phyloP scores from a whole-genome alignment of 2,888 invertebrate species.

The Epistrophella euchroma region DNA sequence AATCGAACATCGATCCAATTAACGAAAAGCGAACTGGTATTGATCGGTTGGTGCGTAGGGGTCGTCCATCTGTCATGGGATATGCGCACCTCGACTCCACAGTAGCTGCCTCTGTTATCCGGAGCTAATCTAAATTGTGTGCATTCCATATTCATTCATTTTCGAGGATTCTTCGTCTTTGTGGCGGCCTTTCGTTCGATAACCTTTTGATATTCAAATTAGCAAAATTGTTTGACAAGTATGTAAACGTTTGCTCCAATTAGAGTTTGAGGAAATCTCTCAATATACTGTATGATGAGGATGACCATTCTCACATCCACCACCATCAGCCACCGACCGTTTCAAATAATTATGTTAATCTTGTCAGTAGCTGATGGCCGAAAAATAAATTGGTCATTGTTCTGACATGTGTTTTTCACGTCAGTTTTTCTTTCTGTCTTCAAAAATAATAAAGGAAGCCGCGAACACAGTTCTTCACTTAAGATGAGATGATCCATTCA shows the following conservation, averaged over 20 bases:
- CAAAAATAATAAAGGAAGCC: conserved; percentile 45
- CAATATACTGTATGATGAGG: conserved; percentile 28
- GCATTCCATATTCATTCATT: conserved; percentile 47
- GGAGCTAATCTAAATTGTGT: conserved; percentile 65
- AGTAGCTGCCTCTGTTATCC: conserved; percentile 59
- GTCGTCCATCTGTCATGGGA: conserved; percentile 53
- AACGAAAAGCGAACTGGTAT: conserved; percentile 45
- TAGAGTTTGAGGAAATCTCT: conserved; percentile 61
- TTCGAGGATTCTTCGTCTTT: not conserved
- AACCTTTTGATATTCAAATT: conserved; percentile 74
- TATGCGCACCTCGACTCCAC: conserved; percentile 23
- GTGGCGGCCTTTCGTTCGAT: conserved; percentile 24
- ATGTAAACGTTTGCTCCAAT: conserved; percentile 72
- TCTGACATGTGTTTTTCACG: conserved; percentile 64
- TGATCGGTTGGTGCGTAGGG: conserved; percentile 26
- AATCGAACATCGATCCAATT: conserved; percentile 63
- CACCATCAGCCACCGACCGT: conserved; percentile 2
- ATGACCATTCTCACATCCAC: conserved; percentile 16
- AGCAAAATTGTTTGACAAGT: conserved; percentile 71
- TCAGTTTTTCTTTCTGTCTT: conserved; percentile 46
- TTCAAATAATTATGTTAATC: conserved; percentile 65
- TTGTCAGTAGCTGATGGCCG: conserved; percentile 52
- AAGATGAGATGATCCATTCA: conserved; percentile 37
- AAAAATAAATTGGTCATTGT: conserved; percentile 48
- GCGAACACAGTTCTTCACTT: conserved; percentile 67